Conservation (phyloP, 2,888 invertebrate genomes). For the Pristionchus maxplancki region DNA sequence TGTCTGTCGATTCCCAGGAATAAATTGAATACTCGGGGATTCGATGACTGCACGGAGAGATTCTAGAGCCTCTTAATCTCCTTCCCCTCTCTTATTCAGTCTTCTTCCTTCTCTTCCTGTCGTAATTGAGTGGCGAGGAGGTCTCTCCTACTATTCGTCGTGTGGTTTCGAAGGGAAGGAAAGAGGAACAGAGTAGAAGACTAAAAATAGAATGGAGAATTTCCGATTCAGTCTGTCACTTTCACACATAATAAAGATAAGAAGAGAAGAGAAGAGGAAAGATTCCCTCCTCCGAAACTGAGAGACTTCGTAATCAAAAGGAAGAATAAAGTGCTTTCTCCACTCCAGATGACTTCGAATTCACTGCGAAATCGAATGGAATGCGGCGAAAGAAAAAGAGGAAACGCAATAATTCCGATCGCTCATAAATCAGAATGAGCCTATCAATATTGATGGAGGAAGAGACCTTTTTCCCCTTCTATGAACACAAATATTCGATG, state of each 20-base stretch:
- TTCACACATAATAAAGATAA: conserved; percentile 31
- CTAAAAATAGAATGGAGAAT: conserved; percentile 1
- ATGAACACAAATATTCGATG: not conserved
- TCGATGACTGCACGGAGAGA: not conserved
- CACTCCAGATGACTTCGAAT: not conserved
- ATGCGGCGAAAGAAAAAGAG: conserved; percentile 2
- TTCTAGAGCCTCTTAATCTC: not conserved
- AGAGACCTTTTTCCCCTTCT: not conserved
- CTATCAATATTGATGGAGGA: not conserved
- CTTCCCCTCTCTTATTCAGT: not conserved
- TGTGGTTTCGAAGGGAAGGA: not conserved
- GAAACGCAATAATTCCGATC: not conserved
- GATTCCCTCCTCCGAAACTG: not conserved
- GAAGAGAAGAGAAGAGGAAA: not conserved
- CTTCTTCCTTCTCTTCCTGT: not conserved
- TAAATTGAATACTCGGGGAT: not conserved
- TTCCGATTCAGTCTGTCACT: not conserved
- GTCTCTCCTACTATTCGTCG: not conserved
- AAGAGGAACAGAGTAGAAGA: not conserved
- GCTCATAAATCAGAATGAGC: conserved; percentile 33
- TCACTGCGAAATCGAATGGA: not conserved
- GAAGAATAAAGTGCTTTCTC: not conserved
- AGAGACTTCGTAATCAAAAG: not conserved
- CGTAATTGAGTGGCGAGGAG: not conserved
- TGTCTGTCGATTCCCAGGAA: not conserved